Base-by-base conservation (phyloP, 2,888 invertebrate species). In the Troglohyphantes excavatus region DNA sequence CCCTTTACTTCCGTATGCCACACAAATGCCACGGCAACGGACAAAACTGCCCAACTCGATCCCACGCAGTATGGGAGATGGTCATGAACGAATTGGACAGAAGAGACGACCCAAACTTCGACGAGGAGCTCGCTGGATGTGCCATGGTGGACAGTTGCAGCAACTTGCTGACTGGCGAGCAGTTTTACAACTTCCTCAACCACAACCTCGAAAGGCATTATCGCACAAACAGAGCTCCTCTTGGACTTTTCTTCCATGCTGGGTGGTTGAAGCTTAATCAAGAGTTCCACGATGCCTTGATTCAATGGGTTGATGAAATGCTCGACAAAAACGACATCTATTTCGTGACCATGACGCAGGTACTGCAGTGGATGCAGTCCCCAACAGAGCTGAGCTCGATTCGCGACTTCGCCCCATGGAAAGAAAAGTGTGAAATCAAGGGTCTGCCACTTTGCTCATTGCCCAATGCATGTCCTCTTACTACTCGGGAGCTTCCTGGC, bases 281-380 rank as follows among this genome's bases (percentile, higher is more conserved):
- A 93, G 98, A 98, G 94, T 98, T 96, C 94, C 96, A 96, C 94
- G 97, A 98, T 91, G 97, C 97, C 93, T 95, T 98, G 83, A 96
- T 97, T 93, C 97, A 97, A 94, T 98, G 98, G 94, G 97, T 98
- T 92, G 97, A 98, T 94, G 98, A 98, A 94, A 97, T 97, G 96
- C 94, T 97, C 92, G 96, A 95, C 92, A 96, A 96, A 93, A 97
- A 96, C 93, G 98, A 98, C 93, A 98, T 98, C 39, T 98, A 98
- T 95, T 98, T 98, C 94, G 97, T 97, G 91, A 98, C 97, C 90
- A 96, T 97, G 95, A 95, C 97, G 92, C 96, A 95, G 94, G 98
- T 98, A 33, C 97, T 98, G 93, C 97, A 98, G 94, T 98, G 98
- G 98, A 98, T 98, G 97, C 98, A 98, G 94, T 97, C 96, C 92